Base-by-base conservation (phyloP, 2,888 invertebrate species). In the Ichneumoninae sp. region DNA sequence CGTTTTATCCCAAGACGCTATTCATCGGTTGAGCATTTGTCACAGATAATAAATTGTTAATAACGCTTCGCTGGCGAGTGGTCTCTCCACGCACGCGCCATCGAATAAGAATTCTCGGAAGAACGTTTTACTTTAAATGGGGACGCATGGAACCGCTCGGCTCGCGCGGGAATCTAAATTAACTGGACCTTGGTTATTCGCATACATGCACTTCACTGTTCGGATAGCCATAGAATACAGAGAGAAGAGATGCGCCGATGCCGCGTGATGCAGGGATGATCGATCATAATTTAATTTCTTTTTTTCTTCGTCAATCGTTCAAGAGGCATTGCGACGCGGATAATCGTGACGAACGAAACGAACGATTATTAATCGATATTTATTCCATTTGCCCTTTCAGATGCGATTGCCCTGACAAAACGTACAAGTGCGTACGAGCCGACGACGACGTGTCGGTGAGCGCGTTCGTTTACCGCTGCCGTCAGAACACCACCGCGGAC, bases 391-490 rank as follows among this genome's bases (percentile, higher is more conserved):
- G 54, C 57, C 54, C 78, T 84, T 84, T 81, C 91, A 96, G 95
- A 47, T 96, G 96, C 88, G 92, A 91, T 36, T 96, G 96, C 85
- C 91, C 94, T 0, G 94, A 93, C 52, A 92, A 91, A 68, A 87
- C 86, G 19, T 91, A 88, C 86, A 93, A 92, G 70, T 96, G 96
- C 88, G 88, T 95, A 1, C 92, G 94, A 74, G 93, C 94, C 19
- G 94, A 95, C 33, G 96, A 96, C 87, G 95, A 95, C 88, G 91
- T 96, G 22, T 95, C 95, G 16, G 94, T 95, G 40, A 94, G 94
- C 69, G 95, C 96, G 1, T 96, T 95, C 89, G 95, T 96, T 0
- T 95, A 96, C 91, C 94, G 94, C 68, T 96, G 96, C 91, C 94
- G 92, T 88, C 90, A 91, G 66, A 92, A 92, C 66, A 88, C 89